Evolutionary conservation across 1,140 invertebrate species (phyloP), one percentile per base, ranked within the genome.

Genomic region (Pollicipes pollicipes): DNA sequence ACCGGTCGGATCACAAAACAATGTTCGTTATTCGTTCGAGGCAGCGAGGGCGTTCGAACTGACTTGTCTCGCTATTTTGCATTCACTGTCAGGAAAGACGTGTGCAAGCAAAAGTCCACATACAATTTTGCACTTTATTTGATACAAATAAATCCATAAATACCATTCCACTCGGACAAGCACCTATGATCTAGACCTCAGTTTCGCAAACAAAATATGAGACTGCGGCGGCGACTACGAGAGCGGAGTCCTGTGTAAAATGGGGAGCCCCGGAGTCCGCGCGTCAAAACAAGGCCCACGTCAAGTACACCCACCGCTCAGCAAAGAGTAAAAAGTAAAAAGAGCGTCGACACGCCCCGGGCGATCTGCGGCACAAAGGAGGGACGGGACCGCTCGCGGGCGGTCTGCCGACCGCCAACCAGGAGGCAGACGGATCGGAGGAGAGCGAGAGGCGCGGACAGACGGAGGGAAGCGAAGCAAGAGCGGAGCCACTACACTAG

Each of bases 121-220:
- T 58, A 3, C 45, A 58, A 58, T 58, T 58, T 58, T 58, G 45
- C 45, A 58, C 45, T 58, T 58, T 58, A 58, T 58, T 58, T 58
- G 45, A 58, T 58, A 58, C 45, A 58, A 58, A 58, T 58, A 58
- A 58, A 58, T 58, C 45, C 45, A 58, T 58, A 58, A 58, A 58
- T 58, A 58, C 45, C 45, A 58, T 58, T 58, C 45, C 45, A 58
- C 45, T 58, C 45, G 45, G 45, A 58, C 45, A 58, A 58, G 45
- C 45, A 58, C 45, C 45, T 58, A 58, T 10, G 45, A 21, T 21
- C 45, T 58, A 58, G 24, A 58, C 45, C 24, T 58, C 24, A 10
- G 24, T 58, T 58, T 58, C 45, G 45, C 45, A 58, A 58, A 58
- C 45, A 58, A 58, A 58, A 58, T 58, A 58, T 58, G 45, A 58